Conservation (phyloP, 2,888 invertebrate species). For the Hanleya hanleyi region DNA sequence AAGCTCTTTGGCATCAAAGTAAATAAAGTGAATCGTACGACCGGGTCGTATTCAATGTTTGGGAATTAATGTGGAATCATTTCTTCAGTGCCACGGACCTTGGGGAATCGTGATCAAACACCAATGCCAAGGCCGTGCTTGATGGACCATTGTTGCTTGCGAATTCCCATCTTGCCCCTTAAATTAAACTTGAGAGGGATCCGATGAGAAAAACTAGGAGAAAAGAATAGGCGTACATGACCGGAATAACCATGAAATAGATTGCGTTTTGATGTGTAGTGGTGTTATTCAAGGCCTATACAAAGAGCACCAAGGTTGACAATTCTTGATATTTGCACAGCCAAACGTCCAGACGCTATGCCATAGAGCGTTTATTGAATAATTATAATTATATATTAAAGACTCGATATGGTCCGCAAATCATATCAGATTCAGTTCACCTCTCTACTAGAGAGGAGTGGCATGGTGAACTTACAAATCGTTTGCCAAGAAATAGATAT, state of each 20-base stretch:
- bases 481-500: too few relatives aligned
- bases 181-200: slow-evolving; percentile 11
- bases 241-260: not conserved
- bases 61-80: not conserved
- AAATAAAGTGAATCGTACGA: not conserved
- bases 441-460: too few relatives aligned
- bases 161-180: slow-evolving; percentile 3
- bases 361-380: too few relatives aligned
- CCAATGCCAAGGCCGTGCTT: not conserved
- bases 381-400: too few relatives aligned
- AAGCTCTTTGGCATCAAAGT: not conserved
- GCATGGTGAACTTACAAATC: too few relatives aligned
- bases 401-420: too few relatives aligned
- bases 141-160: not conserved
- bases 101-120: slow-evolving; percentile 2
- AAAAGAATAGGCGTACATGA: not conserved
- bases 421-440: too few relatives aligned
- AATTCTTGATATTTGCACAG: too few relatives aligned
- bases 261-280: not conserved
- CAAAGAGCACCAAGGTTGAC: not conserved
- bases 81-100: not conserved
- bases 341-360: too few relatives aligned
- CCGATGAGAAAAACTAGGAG: not conserved
- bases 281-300: not conserved
- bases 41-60: not conserved